Conservation (phyloP, 2,113 vertebrate genomes). For the Camelus bactrianus region DNA sequence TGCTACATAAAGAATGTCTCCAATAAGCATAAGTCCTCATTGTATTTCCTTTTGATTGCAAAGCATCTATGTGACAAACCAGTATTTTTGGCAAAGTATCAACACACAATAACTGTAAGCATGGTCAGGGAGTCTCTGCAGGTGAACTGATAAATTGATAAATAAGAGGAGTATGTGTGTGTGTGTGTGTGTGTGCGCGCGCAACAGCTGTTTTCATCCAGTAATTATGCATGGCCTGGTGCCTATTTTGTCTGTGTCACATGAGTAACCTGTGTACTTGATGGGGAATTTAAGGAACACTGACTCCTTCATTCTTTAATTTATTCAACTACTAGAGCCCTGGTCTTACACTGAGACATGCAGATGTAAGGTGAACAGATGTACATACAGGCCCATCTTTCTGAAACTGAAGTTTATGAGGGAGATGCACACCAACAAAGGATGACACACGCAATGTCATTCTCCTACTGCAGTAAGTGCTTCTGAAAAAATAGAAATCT, state of each 20-base stretch:
- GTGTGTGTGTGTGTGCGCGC: not conserved
- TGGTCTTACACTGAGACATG: not conserved
- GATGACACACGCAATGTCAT: not conserved
- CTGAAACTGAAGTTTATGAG: not conserved
- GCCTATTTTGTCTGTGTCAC: not conserved
- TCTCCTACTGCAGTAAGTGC: not conserved
- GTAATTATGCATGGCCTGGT: not conserved
- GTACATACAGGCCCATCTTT: not conserved
- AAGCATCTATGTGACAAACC: not conserved
- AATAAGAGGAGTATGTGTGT: not conserved
- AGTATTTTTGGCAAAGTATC: not conserved
- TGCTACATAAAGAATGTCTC: not conserved
- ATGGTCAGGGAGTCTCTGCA: not conserved
- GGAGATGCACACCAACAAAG: not conserved
- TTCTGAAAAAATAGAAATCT: not conserved
- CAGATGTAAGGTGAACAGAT: not conserved
- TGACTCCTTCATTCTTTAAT: not conserved
- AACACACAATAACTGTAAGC: not conserved
- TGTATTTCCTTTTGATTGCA: conserved; percentile 17
- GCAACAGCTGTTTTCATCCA: not conserved
- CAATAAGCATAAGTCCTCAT: not conserved
- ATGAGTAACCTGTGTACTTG: not conserved
- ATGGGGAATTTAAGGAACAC: not conserved
- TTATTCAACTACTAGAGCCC: not conserved
- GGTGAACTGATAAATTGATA: not conserved